These are phyloP conservation scores for Lepus americanus DNA, from an alignment of 2,113 vertebrate species.

Conservation along the genomic window DNA sequence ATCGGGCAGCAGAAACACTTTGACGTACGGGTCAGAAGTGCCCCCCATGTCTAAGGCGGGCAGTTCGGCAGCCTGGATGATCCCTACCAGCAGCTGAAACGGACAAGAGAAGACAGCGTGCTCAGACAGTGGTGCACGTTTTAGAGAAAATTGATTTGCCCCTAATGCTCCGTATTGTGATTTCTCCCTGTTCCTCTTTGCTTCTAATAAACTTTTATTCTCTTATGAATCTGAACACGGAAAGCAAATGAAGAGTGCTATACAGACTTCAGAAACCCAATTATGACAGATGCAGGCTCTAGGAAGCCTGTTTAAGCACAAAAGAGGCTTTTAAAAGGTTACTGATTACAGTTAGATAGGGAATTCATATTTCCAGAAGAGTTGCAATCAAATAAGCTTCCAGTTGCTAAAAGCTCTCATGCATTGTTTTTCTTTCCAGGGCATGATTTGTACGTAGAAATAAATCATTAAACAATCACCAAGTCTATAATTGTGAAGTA, in stretches of 20 bases:
- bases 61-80: conserved; percentile 92
- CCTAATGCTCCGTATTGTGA: not conserved
- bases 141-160: conserved; percentile 64
- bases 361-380: conserved; percentile 86
- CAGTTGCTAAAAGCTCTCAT: conserved; percentile 83
- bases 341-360: conserved; percentile 89
- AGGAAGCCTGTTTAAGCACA: conserved; percentile 85
- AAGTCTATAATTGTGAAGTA: conserved; percentile 84
- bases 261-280: conserved; percentile 83
- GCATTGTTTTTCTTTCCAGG: conserved; percentile 83
- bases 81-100: conserved; percentile 91
- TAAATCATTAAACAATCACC: conserved; percentile 86
- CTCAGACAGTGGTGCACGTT: conserved; percentile 56
- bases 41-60: conserved; percentile 93
- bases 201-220: conserved; percentile 64
- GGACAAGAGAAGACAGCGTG: conserved; percentile 52
- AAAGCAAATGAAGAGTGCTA: conserved; percentile 82
- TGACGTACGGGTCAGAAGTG: conserved; percentile 92
- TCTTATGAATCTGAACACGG: conserved; percentile 57
- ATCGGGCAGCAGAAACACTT: conserved; percentile 91
- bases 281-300: conserved; percentile 85
- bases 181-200: conserved; percentile 65
- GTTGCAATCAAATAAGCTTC: conserved; percentile 88
- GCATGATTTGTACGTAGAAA: conserved; percentile 85
- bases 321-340: conserved; percentile 88